A percentile compares a stretch with the other conserved stretches of the same genome.
Evolutionary conservation across 2,113 vertebrate genomes (phyloP).

Genomic region (Ia io): DNA sequence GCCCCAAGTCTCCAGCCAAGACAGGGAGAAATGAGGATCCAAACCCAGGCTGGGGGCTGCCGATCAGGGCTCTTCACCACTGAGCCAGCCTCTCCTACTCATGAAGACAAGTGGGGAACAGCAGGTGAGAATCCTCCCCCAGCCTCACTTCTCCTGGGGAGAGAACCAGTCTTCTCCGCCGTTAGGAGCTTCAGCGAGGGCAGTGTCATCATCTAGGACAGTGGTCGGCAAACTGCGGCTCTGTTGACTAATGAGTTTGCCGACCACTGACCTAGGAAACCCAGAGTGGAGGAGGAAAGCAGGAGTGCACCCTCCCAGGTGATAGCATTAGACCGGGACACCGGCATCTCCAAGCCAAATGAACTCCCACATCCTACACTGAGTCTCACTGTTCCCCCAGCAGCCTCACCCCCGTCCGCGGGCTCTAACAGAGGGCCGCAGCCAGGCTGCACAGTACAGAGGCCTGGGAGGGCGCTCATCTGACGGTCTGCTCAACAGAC

Average conservation of each 20-base stretch:
- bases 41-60: neutral
- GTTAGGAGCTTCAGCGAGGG: neutral
- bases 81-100: neutral
- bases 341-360: neutral
- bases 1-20: neutral
- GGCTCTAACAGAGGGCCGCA: fast-evolving
- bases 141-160: neutral
- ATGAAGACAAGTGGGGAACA: neutral
- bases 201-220: neutral
- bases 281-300: neutral
- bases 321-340: neutral
- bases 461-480: neutral
- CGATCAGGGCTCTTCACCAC: no score
- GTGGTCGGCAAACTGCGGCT: no score
- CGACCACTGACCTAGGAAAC: neutral
- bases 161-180: neutral
- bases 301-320: fast-evolving
- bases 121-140: neutral
- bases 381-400: neutral
- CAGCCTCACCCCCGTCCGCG: fast-evolving
- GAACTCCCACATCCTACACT: neutral
- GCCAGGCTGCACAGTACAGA: neutral
- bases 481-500: neutral
- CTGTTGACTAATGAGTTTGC: no score
- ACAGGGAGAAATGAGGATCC: neutral